Base-by-base conservation (phyloP, 2,113 vertebrate species). In the Lepidothrix coronata region DNA sequence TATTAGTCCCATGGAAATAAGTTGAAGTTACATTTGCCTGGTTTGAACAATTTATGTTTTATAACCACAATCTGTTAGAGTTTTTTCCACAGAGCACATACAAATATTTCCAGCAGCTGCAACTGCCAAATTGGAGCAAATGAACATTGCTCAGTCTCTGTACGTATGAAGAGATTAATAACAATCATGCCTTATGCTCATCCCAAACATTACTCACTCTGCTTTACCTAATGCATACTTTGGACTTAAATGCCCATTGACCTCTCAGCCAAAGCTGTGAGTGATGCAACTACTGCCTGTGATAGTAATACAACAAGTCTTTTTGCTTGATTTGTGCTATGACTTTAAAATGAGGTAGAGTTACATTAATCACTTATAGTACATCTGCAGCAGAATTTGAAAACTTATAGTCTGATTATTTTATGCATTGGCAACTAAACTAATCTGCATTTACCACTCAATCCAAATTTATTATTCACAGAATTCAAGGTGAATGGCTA, bases 201-300 rank as follows among this genome's bases (percentile, higher is more conserved):
- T 72, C 85, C 22, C 90, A 85, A 85, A 62, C 49, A 65, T 68
- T 75, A 72, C n/a, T 78, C 85, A 55, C 81, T 82, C 48, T 68
- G 24, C 74, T 93, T 95, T 85, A 81, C 85, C 57, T 88, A 80
- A 88, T 79, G 30, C 33, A 41, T 82, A n/a, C n/a, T 72, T 89
- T 35, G 81, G 81, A 48, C 55, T 76, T 80, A 57, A 77, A 70
- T 83, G 63, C 11, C 28, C 41, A n/a, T 33, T 7, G 11, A 76
- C 39, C 55, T 75, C 81, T 81, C 70, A 82, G 62, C 66, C 66
- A 88, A 81, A 89, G n/a, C 14, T 46, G 12, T 46, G 70, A 70
- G 17, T 35, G 39, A 43, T 93, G 22, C 39, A 85, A 16, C 59
- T 81, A 27, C 28, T 78, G 33, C 41, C 52, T 72, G 27, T 71